Percentiles rank a stretch among this genome's conserved stretches.
These are phyloP conservation scores for Hypercompe scribonia DNA, from an alignment of 2,888 invertebrate species.

Conservation along the genomic window DNA sequence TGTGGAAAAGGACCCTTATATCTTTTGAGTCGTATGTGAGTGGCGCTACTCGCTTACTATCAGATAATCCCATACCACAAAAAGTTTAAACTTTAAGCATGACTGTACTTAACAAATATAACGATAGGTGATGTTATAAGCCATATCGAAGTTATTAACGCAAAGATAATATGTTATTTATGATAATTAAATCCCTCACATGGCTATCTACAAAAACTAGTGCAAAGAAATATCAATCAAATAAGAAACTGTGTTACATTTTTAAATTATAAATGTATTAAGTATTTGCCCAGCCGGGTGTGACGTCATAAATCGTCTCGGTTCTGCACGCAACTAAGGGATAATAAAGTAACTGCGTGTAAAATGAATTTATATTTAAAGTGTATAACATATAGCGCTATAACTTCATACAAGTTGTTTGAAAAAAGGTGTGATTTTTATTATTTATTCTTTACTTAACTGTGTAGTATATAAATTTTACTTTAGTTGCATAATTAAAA, in stretches of 20 bases:
- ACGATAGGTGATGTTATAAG: neutral
- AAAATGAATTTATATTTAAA: neutral
- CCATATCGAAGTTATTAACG: neutral
- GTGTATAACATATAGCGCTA: neutral
- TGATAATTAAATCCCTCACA: conserved; percentile 1
- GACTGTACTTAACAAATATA: too few relatives aligned
- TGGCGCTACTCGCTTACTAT: too few relatives aligned
- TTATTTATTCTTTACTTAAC: neutral
- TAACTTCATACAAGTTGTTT: conserved; percentile 20
- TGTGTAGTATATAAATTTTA: neutral
- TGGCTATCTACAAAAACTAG: neutral
- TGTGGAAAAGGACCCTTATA: too few relatives aligned
- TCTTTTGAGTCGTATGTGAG: too few relatives aligned
- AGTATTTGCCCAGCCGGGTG: conserved; percentile 35
- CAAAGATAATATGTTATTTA: neutral
- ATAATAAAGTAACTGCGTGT: conserved; percentile 18
- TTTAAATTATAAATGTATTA: conserved; percentile 30
- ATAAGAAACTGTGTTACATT: conserved; percentile 18
- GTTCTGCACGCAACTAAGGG: conserved; percentile 18
- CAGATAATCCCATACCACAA: too few relatives aligned
- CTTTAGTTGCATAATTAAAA: neutral
- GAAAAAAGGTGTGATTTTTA: neutral
- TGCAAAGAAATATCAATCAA: conserved; percentile 12
- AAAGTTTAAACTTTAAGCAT: too few relatives aligned
- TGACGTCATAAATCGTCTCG: conserved; percentile 37